Evolutionary conservation across 2,888 invertebrate genomes (phyloP).

Genomic region (Papilio demoleus): DNA sequence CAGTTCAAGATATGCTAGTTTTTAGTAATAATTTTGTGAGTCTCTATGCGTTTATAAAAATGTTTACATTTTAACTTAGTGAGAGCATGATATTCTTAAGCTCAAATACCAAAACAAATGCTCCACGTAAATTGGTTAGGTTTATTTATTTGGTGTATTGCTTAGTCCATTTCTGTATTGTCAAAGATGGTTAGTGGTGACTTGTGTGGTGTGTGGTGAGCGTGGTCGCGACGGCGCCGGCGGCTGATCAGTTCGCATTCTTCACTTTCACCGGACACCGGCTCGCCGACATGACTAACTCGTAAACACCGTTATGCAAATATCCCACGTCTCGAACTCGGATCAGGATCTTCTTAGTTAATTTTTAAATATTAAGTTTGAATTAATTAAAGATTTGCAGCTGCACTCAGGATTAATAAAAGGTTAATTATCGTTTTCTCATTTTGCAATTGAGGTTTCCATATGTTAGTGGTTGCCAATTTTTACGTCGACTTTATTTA

Average conservation of each 20-base stretch:
- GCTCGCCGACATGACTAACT: constrained; percentile 43
- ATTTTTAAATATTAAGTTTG: not conserved
- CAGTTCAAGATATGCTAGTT: no score
- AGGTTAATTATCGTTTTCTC: no score
- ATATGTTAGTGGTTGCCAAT: no score
- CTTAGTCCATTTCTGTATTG: constrained; percentile 27
- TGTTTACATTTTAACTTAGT: no score
- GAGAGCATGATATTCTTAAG: no score
- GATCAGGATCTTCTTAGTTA: not conserved
- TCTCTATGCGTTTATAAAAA: no score
- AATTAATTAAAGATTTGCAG: not conserved
- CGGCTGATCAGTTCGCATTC: constrained; percentile 59
- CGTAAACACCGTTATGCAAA: constrained; percentile 57
- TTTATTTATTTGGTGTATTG: not conserved
- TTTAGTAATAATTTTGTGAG: no score
- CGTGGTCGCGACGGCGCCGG: constrained; percentile 47
- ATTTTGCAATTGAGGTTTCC: no score
- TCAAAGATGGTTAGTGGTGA: constrained; percentile 51
- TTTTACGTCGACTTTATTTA: no score
- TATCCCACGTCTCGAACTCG: constrained; percentile 47
- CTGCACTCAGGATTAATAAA: not conserved
- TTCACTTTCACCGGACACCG: constrained; percentile 68
- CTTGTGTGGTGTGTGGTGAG: constrained; percentile 46
- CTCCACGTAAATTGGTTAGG: no score
- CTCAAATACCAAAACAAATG: no score